Conservation (phyloP, 1,140 invertebrate species). For the Drosophila varians region DNA sequence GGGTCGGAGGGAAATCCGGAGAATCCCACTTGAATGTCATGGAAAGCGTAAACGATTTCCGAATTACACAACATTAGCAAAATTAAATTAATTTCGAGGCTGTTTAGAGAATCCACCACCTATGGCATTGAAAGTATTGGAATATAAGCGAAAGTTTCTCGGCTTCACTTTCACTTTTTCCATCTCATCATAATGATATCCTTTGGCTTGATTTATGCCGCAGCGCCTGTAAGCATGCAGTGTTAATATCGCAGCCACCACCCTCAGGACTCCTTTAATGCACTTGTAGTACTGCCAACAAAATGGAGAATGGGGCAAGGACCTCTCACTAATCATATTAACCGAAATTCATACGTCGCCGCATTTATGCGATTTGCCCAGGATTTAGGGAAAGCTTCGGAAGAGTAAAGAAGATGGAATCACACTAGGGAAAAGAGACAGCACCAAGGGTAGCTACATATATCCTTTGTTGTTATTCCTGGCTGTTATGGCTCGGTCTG, state of each 20-base stretch:
- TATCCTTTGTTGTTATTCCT: slow-evolving; percentile 40
- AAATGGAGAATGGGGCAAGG: slow-evolving; percentile 2
- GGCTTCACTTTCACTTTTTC: background rate
- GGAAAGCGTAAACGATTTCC: slow-evolving; percentile 51
- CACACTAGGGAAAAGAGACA: background rate
- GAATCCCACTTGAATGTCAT: slow-evolving; percentile 45
- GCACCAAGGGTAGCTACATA: slow-evolving; percentile 18
- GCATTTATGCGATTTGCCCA: slow-evolving; percentile 73
- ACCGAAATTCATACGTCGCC: slow-evolving; percentile 80
- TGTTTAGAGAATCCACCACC: slow-evolving; percentile 35
- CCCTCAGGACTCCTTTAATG: slow-evolving; percentile 25
- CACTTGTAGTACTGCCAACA: slow-evolving; percentile 59
- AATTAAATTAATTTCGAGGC: slow-evolving; percentile 72
- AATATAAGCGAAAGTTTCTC: too few species aligned
- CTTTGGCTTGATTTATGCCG: slow-evolving; percentile 67
- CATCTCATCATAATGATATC: slow-evolving; percentile 48
- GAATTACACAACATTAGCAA: slow-evolving; percentile 80
- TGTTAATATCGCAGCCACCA: slow-evolving; percentile 54
- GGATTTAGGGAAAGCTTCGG: slow-evolving; percentile 20
- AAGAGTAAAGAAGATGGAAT: slow-evolving; percentile 29
- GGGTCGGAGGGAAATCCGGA: background rate
- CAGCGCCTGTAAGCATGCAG: slow-evolving; percentile 73
- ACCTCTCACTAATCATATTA: slow-evolving; percentile 77
- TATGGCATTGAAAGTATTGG: too few species aligned
- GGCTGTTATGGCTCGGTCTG: slow-evolving; percentile 40